Evolutionary conservation across 2,797 vertebrate species (phyloP), one percentile per base, ranked within the genome.

Genomic region (Calcarius lapponicus): DNA sequence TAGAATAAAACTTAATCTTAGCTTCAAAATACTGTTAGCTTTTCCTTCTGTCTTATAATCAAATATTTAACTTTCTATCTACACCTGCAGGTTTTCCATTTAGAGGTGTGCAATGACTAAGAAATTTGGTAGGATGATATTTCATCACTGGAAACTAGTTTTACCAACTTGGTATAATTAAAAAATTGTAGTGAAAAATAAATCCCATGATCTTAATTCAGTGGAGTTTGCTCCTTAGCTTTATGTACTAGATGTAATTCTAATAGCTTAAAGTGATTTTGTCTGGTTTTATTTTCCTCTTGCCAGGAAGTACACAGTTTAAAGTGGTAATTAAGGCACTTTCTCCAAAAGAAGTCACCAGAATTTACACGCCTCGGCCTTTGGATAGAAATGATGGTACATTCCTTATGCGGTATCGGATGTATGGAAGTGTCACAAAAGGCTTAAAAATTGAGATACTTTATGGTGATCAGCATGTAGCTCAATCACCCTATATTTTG

Each of bases 331-430:
- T 99, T 80, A 98, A 96, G 92, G 96, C 99, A 6, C 96, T 99
- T 92, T 98, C 98, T 43, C 87, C 95, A 36, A 98, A 98, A 92
- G 99, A 99, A 93, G 93, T 97, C 75, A 73, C 98, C 76, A 98
- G 98, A 18, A 98, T 99, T 95, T 98, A 99, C 17, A 96, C 98
- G 3, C 98, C 98, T 21, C 95, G 96, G 3, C 98, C 98, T 47
- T 95, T 99, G 97, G 99, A 99, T 94, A 97, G 99, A 74, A 98
- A 98, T 1, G 99, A 99, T 70, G 99, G 99, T 13, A 98, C 99
- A 29, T 99, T 99, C 97, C 97, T 99, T 69, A 97, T 99, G 92
- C 96, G 98, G 75, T 99, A 99, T 79, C 98, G 99, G 20, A 98
- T 99, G 94, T 99, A 99, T 50, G 98, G 98, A 32, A 98, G 98